Conservation (phyloP, 2,888 invertebrate genomes). For the Mythimna pallens region DNA sequence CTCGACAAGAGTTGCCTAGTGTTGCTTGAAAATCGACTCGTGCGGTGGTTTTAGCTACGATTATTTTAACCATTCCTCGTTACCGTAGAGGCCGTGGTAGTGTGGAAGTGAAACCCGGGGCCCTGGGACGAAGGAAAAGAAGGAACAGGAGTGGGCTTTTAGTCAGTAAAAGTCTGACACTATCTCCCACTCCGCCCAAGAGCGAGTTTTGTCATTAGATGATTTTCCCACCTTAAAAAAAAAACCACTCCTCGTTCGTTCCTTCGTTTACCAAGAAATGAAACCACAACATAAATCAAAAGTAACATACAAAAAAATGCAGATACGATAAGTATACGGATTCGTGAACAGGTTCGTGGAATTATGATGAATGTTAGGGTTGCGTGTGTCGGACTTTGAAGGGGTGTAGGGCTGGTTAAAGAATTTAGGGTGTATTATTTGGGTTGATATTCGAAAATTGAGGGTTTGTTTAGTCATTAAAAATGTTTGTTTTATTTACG, state of each 20-base stretch:
- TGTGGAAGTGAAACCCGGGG: too few relatives aligned
- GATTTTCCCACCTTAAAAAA: too few relatives aligned
- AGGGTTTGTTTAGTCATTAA: neutral
- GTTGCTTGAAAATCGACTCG: neutral
- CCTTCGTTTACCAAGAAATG: constrained; percentile 21
- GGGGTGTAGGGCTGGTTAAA: constrained; percentile 41
- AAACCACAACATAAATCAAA: constrained; percentile 48
- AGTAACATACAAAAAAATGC: constrained; percentile 57
- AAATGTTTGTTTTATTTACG: neutral
- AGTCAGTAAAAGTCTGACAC: too few relatives aligned
- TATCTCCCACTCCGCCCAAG: too few relatives aligned
- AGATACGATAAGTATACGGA: constrained; percentile 63
- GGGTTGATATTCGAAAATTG: neutral
- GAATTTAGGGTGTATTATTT: neutral
- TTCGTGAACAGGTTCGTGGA: constrained; percentile 57
- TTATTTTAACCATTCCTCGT: neutral
- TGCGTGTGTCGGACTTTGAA: constrained; percentile 62
- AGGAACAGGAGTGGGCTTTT: too few relatives aligned
- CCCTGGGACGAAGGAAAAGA: too few relatives aligned
- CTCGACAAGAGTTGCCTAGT: neutral
- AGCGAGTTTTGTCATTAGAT: too few relatives aligned
- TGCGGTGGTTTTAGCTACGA: neutral
- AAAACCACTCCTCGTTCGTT: neutral
- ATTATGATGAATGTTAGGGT: constrained; percentile 71
- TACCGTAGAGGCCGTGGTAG: too few relatives aligned